These are phyloP conservation scores for Pedetes capensis DNA, from an alignment of 2,113 vertebrate genomes.

Conservation along the genomic window DNA sequence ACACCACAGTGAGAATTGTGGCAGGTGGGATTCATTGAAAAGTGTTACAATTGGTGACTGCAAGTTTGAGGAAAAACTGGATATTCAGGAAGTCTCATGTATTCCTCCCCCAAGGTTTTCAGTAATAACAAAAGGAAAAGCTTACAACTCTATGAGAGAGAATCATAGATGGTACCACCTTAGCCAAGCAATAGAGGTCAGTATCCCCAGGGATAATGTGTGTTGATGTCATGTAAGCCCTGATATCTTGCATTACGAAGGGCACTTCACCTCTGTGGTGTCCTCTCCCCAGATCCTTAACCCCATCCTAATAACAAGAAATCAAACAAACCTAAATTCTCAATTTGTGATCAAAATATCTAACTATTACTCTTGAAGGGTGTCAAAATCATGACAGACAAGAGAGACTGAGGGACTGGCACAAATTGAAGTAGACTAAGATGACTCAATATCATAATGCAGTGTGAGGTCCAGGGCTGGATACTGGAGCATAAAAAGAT, in stretches of 20 bases:
- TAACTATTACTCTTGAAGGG: not conserved
- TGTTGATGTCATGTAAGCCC: not conserved
- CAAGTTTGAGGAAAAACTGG: constrained; percentile 8
- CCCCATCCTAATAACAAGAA: not conserved
- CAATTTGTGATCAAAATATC: not conserved
- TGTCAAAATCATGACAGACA: not conserved
- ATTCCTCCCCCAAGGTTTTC: not conserved
- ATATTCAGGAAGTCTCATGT: not conserved
- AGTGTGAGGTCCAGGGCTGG: not conserved
- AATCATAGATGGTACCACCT: not conserved
- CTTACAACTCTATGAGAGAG: not conserved
- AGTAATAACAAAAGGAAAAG: not conserved
- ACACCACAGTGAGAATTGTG: not conserved
- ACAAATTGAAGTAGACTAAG: not conserved
- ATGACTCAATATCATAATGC: not conserved
- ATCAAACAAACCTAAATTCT: not conserved
- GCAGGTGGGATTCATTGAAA: not conserved
- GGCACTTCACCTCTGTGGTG: not conserved
- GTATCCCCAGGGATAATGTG: not conserved
- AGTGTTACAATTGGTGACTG: not conserved
- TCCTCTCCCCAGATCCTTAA: not conserved
- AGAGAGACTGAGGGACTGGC: not conserved
- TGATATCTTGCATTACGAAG: not conserved
- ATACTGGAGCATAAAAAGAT: not conserved
- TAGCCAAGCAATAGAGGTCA: not conserved